phyloP scores from a whole-genome alignment of 2,888 invertebrate genomes.

The Notocelia uddmanniana region DNA sequence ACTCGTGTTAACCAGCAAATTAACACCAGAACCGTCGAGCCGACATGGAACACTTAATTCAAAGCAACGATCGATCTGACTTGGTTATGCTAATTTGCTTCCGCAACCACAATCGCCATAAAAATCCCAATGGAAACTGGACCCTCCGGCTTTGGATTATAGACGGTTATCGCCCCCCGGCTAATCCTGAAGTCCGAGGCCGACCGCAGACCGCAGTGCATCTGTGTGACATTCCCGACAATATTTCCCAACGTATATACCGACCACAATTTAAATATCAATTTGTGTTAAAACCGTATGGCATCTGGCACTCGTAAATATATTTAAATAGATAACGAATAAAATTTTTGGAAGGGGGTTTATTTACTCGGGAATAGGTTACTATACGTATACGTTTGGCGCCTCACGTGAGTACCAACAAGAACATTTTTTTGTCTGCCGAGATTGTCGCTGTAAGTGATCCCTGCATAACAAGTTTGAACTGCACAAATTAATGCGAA shows the following conservation, averaged over 20 bases:
- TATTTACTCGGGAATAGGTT: background rate
- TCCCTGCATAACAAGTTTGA: constrained; percentile 13
- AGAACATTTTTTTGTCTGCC: constrained; percentile 12
- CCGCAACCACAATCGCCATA: constrained; percentile 44
- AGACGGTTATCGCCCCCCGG: background rate
- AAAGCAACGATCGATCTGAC: constrained; percentile 44
- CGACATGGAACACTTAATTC: constrained; percentile 37
- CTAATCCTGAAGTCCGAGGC: constrained; percentile 28
- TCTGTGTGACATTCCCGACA: constrained; percentile 56
- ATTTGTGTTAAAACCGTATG: constrained; percentile 50
- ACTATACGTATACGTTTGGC: constrained; percentile 5
- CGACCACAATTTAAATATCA: constrained; percentile 69
- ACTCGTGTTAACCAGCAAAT: constrained; percentile 38
- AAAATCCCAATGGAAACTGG: constrained; percentile 28
- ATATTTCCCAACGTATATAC: constrained; percentile 60
- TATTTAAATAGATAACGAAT: constrained; percentile 17
- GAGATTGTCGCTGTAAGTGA: background rate
- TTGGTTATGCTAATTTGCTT: constrained; percentile 52
- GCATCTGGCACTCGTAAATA: constrained; percentile 18
- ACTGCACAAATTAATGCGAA: constrained; percentile 33
- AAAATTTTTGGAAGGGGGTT: background rate
- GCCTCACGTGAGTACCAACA: background rate
- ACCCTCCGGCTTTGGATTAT: constrained; percentile 13
- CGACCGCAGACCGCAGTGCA: constrained; percentile 68
- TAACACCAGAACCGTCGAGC: constrained; percentile 22